Evolutionary conservation across 2,113 vertebrate species (phyloP).

Genomic region (Bos indicus): DNA sequence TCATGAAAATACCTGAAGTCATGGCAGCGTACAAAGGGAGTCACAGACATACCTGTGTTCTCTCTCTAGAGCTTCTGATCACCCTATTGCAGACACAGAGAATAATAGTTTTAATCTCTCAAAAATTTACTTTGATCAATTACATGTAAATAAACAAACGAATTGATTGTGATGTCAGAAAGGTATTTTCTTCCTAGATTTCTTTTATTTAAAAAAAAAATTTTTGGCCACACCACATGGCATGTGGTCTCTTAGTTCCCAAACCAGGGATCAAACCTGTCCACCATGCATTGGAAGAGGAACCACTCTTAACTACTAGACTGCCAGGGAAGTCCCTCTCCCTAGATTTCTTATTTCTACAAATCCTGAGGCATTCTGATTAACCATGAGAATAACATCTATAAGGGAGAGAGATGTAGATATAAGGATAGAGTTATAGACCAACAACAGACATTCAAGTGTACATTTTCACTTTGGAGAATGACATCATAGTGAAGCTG

Average conservation of each 20-base stretch:
- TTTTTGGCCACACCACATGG: background rate
- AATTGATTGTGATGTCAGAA: background rate
- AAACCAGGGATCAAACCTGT: background rate
- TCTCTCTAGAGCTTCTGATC: background rate
- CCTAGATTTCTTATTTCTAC: background rate
- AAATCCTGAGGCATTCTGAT: background rate
- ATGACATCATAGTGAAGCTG: background rate
- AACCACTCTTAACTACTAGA: background rate
- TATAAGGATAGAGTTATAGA: background rate
- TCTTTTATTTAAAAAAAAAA: background rate
- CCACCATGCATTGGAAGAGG: background rate
- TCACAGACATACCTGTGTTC: background rate
- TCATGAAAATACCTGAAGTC: background rate
- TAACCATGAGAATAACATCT: background rate
- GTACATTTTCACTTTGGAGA: background rate
- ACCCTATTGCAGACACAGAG: background rate
- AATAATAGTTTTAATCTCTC: background rate
- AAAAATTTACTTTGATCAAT: background rate
- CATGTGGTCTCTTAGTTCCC: background rate
- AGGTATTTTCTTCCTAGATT: background rate
- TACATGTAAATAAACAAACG: background rate
- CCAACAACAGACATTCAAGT: background rate
- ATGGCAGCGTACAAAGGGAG: background rate
- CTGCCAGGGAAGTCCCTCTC: background rate
- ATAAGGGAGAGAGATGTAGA: background rate